phyloP scores from a whole-genome alignment of 2,888 invertebrate genomes.

The Acrobasis suavella region DNA sequence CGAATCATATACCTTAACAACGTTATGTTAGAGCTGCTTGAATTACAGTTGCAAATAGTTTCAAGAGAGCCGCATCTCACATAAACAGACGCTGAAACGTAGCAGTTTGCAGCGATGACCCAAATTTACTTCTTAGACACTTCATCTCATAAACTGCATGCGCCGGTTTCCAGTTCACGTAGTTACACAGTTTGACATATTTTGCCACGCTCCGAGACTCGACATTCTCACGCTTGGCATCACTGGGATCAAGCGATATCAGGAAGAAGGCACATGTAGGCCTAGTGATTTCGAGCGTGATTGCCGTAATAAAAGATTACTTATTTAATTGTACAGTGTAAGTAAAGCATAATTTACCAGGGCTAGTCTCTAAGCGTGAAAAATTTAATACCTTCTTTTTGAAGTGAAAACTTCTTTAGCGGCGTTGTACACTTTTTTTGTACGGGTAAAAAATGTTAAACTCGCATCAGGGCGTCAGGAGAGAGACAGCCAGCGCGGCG shows the following conservation, averaged over 20 bases:
- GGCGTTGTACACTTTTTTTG: too few species aligned
- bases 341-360: too few species aligned
- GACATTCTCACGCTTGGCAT: neutral
- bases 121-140: conserved; percentile 10
- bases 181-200: conserved; percentile 8
- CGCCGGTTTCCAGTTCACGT: conserved; percentile 1
- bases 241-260: neutral
- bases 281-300: neutral
- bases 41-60: neutral
- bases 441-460: too few species aligned
- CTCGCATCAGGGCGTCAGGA: too few species aligned
- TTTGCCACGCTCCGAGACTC: neutral
- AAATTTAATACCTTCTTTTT: too few species aligned
- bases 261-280: neutral
- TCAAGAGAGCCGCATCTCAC: neutral
- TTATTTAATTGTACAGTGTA: too few species aligned
- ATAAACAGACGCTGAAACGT: conserved; percentile 1
- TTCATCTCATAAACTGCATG: conserved; percentile 11
- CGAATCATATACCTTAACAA: too few species aligned
- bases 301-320: too few species aligned
- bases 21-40: neutral
- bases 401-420: too few species aligned
- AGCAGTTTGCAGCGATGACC: conserved; percentile 3
- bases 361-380: too few species aligned
- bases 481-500: too few species aligned